Percentiles rank a stretch among this genome's conserved stretches.
Conservation (phyloP, 1,140 invertebrate genomes). For the Oedothorax gibbosus region DNA sequence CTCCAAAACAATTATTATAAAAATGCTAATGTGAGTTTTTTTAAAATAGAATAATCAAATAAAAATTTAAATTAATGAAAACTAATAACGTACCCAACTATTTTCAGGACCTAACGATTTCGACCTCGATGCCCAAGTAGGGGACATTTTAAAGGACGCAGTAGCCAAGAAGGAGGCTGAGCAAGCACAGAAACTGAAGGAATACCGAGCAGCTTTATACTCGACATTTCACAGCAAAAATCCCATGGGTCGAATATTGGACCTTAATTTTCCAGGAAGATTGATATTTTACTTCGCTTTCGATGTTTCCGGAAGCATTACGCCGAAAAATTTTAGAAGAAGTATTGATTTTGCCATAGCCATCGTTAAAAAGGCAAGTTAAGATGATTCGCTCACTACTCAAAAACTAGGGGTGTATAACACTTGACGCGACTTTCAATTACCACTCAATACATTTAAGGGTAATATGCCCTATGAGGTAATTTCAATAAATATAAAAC, state of each 20-base stretch:
- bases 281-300: conserved; percentile 47
- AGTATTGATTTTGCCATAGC: conserved; percentile 44
- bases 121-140: conserved; percentile 5
- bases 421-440: too few species aligned
- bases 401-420: too few species aligned
- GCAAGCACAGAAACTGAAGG: conserved; percentile 7
- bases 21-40: too few species aligned
- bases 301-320: conserved; percentile 45
- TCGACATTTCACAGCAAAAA: too few species aligned
- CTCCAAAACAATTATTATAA: too few species aligned
- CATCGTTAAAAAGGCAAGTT: conserved; percentile 34
- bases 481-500: too few species aligned
- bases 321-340: conserved; percentile 1
- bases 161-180: conserved; percentile 15
- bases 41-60: too few species aligned
- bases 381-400: too few species aligned
- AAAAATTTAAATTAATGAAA: too few species aligned
- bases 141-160: not conserved
- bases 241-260: not conserved
- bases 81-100: too few species aligned
- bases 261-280: conserved; percentile 37
- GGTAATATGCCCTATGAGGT: too few species aligned
- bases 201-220: conserved; percentile 7
- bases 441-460: too few species aligned
- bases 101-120: conserved; percentile 33